Base-by-base conservation (phyloP, 1,140 invertebrate species). In the Leptopilina boulardi region DNA sequence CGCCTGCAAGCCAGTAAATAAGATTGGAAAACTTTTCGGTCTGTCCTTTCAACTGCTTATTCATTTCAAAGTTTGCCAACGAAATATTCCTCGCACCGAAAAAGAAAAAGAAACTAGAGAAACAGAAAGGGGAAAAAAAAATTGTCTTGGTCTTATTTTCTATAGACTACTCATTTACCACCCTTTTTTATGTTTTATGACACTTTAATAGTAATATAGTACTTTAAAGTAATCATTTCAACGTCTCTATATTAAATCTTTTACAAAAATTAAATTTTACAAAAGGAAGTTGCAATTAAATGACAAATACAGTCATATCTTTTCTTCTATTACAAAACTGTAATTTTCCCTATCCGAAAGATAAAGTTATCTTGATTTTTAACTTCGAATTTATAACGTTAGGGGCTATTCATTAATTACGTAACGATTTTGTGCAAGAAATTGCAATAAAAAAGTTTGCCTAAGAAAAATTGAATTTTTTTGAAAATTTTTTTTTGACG, bases 41-140 rank as follows among this genome's bases (percentile, higher is more conserved):
- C 59, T n/a, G 26, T 30, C 59, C 59, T 34, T 66, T 30, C 59
- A 34, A 66, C 26, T n/a, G 59, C 59, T 66, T 66, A 66, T 66
- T 66, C 26, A 66, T 66, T 66, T 30, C 26, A 66, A 66, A 66
- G 23, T 66, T 34, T 66, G 23, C 23, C 59, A 66, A 66, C 26
- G 26, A 23, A 66, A 66, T 30, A 66, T 66, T 66, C 59, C 21
- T 11, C 15, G 23, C n/a, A n/a, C 10, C 26, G 34, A 66, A 26
- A 66, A 66, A 30, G 26, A 23, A 66, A 23, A 66, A 66, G 23
- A 13, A 66, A 30, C 26, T 23, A 5, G 2, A 66, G 59, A 66
- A 66, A n/a, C 13, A 66, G 59, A 1, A n/a, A 15, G 13, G 23
- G 13, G 15, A 15, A 38, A 38, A 9, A 38, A 38, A 38, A 38